Conservation (phyloP, 1,140 invertebrate species). For the Drosophila punjabiensis region DNA sequence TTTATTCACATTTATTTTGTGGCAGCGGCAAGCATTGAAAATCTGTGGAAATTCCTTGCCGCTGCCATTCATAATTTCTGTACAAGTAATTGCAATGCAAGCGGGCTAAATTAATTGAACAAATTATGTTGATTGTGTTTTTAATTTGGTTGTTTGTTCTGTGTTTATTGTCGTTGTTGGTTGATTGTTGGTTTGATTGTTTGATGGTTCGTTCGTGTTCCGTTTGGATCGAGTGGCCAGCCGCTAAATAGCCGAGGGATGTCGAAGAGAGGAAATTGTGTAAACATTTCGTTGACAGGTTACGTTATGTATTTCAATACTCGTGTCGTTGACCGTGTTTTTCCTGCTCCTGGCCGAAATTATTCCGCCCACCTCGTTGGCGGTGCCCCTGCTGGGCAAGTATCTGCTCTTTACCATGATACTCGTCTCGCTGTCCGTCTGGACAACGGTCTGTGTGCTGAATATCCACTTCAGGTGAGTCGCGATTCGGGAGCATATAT, state of each 20-base stretch:
- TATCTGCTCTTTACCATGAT: conserved; percentile 99
- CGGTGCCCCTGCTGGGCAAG: conserved; percentile 98
- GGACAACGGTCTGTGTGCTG: conserved; percentile 98
- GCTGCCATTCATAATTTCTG: conserved; percentile 2
- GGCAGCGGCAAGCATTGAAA: background rate
- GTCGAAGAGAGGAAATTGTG: conserved; percentile 62
- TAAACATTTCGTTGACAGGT: conserved; percentile 87
- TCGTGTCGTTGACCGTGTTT: conserved; percentile 99
- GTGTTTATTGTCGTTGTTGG: conserved; percentile 63
- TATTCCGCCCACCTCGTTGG: conserved; percentile 98
- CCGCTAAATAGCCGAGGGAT: conserved; percentile 9
- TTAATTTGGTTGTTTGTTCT: conserved; percentile 57
- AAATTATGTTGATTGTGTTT: conserved; percentile 49
- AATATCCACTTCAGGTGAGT: conserved; percentile 98
- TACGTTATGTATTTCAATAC: conserved; percentile 98
- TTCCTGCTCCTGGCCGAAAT: conserved; percentile 98
- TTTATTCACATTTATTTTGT: conserved; percentile 12
- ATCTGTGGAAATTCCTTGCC: conserved; percentile 15
- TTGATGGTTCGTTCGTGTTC: conserved; percentile 33
- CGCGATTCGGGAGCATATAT: conserved; percentile 5
- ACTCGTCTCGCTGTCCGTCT: conserved; percentile 97
- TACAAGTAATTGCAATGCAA: conserved; percentile 63
- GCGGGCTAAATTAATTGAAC: conserved; percentile 42
- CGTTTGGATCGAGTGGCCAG: conserved; percentile 12
- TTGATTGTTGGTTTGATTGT: conserved; percentile 57